Base-by-base conservation (phyloP, 2,797 vertebrate genomes). In the Siniperca undulata region DNA sequence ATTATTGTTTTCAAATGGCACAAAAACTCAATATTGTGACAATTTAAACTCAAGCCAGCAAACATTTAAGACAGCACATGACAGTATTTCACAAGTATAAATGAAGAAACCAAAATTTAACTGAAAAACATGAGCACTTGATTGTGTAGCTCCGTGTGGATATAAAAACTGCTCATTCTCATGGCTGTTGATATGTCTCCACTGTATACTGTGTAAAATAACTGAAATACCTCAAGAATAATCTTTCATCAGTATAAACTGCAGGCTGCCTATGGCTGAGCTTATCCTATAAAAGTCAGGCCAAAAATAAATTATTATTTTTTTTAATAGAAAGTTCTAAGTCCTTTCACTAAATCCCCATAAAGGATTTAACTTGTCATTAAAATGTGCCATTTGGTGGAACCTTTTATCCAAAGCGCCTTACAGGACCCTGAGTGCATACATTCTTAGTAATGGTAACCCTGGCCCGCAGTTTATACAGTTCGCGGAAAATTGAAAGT, bases 301-400 rank as follows among this genome's bases (percentile, higher is more conserved):
- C 66, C 78, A 59, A 58, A 79, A 84, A 84, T 77, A 78, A 84
- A 74, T 71, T 50, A 40, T 8, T 70, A 13, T 53, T 61, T 73
- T 77, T 74, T 56, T 61, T n/a, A 78, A 76, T 48, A 70, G 74
- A 70, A 78, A 72, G 65, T 83, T 67, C 10, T 44, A 46, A 80
- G 68, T 75, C 44, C 9, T 64, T 82, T 86, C 59, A 74, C 68
- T 79, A 86, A 89, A 88, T 88, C 79, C 82, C 71, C 78, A 74
- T 70, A 53, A 81, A 84, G 78, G 78, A 75, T 77, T 81, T 74
- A 61, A 78, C 40, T 40, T 52, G 52, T 76, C 67, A 58, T 82
- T 84, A 75, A 85, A 81, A 78, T 64, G 34, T 38, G 72, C 58
- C 65, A 64, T 85, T 82, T 85, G 80, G 60, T 85, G 75, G 36